phyloP scores from a whole-genome alignment of 2,888 invertebrate genomes.

The Mechanitis messenoides region DNA sequence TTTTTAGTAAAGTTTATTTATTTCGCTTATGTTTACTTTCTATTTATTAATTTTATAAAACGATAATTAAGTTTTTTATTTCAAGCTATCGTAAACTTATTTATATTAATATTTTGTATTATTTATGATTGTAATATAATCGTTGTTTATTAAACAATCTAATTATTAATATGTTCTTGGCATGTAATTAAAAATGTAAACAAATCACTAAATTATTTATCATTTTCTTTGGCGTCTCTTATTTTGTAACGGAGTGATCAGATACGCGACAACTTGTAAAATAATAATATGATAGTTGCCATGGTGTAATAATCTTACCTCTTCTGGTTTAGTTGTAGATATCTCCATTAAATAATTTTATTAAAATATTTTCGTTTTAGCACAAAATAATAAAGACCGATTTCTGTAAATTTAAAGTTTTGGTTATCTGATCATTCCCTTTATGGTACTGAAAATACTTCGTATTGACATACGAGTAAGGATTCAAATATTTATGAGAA shows the following conservation, averaged over 20 bases:
- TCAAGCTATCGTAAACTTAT: not conserved
- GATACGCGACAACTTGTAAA: not conserved
- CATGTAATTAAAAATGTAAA: slow-evolving; percentile 8
- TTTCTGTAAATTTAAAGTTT: not conserved
- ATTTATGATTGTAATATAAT: not conserved
- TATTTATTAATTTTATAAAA: slow-evolving; percentile 7
- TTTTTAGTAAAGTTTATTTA: slow-evolving; percentile 3
- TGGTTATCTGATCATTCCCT: not conserved
- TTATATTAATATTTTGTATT: not conserved
- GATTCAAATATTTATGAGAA: slow-evolving; percentile 4
- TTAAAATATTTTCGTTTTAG: not conserved
- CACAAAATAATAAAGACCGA: not conserved
- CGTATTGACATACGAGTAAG: slow-evolving; percentile 11
- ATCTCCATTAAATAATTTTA: not conserved
- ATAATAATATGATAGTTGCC: not conserved
- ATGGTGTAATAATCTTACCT: no score
- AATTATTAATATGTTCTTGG: slow-evolving; percentile 1
- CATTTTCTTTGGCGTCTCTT: not conserved
- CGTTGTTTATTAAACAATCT: not conserved
- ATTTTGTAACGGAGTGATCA: slow-evolving; percentile 11
- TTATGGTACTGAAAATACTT: slow-evolving; percentile 8
- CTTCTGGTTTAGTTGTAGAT: not conserved
- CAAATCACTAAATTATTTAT: slow-evolving; percentile 1
- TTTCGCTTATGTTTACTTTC: not conserved
- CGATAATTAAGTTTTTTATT: slow-evolving; percentile 10